Evolutionary conservation across 2,797 vertebrate species (phyloP), one percentile per base, ranked within the genome.

Genomic region (Streptopelia turtur): DNA sequence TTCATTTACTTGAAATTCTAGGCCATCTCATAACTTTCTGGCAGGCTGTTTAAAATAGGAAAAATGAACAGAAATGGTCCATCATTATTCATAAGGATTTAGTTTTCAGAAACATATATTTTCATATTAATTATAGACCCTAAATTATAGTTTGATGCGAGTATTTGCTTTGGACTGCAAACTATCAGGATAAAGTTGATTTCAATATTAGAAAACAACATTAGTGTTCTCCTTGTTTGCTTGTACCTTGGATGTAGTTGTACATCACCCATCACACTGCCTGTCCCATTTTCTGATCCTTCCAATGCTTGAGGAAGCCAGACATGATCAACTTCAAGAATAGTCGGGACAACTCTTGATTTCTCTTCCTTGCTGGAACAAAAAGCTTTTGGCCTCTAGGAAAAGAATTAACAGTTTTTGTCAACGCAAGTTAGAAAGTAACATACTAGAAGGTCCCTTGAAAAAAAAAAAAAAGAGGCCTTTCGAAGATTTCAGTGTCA

Each of bases 241-340:
- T 75, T 84, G 13, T 20, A 14, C 24, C 14, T 83, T n/a, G 13
- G 20, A 74, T 30, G 11, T 50, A 16, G 3, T 8, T 55, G 8
- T 37, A 37, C 31, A 20, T 59, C 11, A 69, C 18, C 24, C 8
- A 33, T 41, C 20, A 45, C 0, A 0, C 18, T 72, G 10, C 7
- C 18, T 61, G 21, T 55, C 20, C 43, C 17, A 15, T 37, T 7
- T 65, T n/a, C 27, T 61, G 25, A 15, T 47, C 30, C 20, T 76
- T 90, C 10, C 11, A 80, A 7, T 0, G 1, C 8, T 16, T 66
- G 11, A 61, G 6, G 17, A 88, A 43, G 5, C 9, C 10, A 10
- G 5, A 50, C 4, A 1, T 49, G 18, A 76, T 63, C 5, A 77
- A 65, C 13, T 50, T 22, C 77, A 74, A 74, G 17, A 12, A 83